Base-by-base conservation (phyloP, 2,888 invertebrate genomes). In the Itoplectis maculator region DNA sequence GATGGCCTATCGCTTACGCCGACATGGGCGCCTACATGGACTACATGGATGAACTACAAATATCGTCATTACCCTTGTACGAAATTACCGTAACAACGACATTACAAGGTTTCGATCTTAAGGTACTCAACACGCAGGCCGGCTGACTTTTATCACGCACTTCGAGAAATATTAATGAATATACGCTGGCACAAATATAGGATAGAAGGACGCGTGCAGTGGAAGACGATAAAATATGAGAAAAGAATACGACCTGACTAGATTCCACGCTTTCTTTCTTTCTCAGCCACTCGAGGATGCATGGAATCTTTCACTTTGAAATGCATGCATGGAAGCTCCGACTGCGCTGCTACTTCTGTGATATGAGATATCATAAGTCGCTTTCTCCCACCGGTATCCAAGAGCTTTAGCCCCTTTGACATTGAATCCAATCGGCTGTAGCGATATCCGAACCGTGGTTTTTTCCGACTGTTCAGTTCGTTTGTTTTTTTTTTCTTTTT, bases 231-330 rank as follows among this genome's bases (percentile, higher is more conserved):
- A 82, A 79, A 79, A 82, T 82, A 82, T 76, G 82, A 76, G 75
- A 54, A 72, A 82, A 79, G 51, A 76, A 61, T 68, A 68, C 72
- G 51, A 59, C 45, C n/a, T n/a, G 79, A 68, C 61, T 40, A 18
- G 42, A 76, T 76, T 18, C 13, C 66, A 37, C 68, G 6, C 23
- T 65, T 45, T 47, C 51, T 63, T 65, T 79, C 49, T 6, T 23
- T 47, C 66, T 56, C 68, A 70, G 66, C 61, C 81, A 85, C 86
- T 84, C 85, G 76, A 77, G 78, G 84, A 86, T 85, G 85, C 85
- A 85, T 85, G 84, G 84, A 80, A 86, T 85, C 84, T 85, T 86
- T 86, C 84, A 82, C 82, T 82, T 79, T 77, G 79, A 76, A 79
- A 82, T 82, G 72, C 76, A 82, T 79, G 78, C 79, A 79, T 73